Evolutionary conservation across 2,888 invertebrate species (phyloP).

Genomic region (Tromatobia lineatoria): DNA sequence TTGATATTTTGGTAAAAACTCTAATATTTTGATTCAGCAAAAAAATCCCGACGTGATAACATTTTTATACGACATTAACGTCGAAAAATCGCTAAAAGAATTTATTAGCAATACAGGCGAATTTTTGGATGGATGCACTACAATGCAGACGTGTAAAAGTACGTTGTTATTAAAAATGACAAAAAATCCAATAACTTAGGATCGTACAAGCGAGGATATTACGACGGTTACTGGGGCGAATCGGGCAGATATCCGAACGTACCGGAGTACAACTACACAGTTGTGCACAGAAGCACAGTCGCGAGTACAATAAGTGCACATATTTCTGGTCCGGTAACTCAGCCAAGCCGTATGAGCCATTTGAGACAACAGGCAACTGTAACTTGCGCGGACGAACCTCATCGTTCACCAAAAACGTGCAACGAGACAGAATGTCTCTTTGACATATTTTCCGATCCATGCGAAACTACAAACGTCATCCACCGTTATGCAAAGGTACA

Average conservation of each 20-base stretch:
- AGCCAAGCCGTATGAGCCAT: conserved; percentile 79
- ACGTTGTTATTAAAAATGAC: too few relatives aligned
- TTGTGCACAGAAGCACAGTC: conserved; percentile 79
- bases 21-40: too few relatives aligned
- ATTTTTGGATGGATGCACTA: too few relatives aligned
- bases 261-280: conserved; percentile 77
- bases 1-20: too few relatives aligned
- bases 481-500: conserved; percentile 80
- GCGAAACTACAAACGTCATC: conserved; percentile 90
- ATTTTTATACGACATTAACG: too few relatives aligned
- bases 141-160: too few relatives aligned
- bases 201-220: conserved; percentile 75
- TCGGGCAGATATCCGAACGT: conserved; percentile 76
- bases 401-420: conserved; percentile 75
- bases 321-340: conserved; percentile 81
- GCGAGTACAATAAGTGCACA: conserved; percentile 80
- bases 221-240: conserved; percentile 82
- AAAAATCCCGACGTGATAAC: too few relatives aligned
- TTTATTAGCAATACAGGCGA: too few relatives aligned
- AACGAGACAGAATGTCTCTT: conserved; percentile 89
- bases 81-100: too few relatives aligned
- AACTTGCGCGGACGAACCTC: conserved; percentile 71
- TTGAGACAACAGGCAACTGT: conserved; percentile 79
- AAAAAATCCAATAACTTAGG: conserved; percentile 15
- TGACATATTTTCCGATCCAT: conserved; percentile 92